These are phyloP conservation scores for Caenorhabditis drosophilae DNA, from an alignment of 2,888 invertebrate genomes.

Conservation along the genomic window DNA sequence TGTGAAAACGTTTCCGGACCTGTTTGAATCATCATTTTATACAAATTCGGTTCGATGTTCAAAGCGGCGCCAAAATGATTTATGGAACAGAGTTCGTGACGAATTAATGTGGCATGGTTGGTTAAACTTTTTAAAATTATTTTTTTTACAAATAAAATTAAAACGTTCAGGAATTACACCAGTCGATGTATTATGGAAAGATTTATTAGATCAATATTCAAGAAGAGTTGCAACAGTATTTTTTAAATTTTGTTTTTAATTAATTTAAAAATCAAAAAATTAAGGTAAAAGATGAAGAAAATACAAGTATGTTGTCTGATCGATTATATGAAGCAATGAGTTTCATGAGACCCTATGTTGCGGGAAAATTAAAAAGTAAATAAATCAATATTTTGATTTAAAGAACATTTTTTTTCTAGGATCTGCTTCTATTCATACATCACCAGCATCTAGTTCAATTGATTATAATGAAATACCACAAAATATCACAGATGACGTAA, in stretches of 20 bases:
- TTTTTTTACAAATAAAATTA: background rate
- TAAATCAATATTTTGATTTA: background rate
- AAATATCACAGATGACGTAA: slow-evolving; percentile 8
- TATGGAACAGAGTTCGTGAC: slow-evolving; percentile 14
- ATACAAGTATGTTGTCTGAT: background rate
- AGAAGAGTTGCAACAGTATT: slow-evolving; percentile 9
- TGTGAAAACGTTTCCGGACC: background rate
- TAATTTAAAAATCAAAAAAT: background rate
- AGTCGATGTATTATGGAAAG: slow-evolving; percentile 15
- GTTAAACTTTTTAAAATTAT: background rate
- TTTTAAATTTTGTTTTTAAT: slow-evolving; percentile 1
- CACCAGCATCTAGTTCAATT: background rate
- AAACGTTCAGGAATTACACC: background rate
- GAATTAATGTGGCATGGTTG: slow-evolving; percentile 20
- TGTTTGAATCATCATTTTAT: background rate
- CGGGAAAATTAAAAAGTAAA: background rate
- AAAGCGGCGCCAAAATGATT: background rate
- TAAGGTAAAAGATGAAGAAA: background rate
- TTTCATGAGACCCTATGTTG: background rate
- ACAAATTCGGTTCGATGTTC: background rate
- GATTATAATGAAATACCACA: background rate
- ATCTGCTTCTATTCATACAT: background rate
- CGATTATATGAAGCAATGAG: background rate
- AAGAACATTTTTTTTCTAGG: background rate
- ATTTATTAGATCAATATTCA: slow-evolving; percentile 18